phyloP scores from a whole-genome alignment of 1,140 invertebrate genomes.

The Caerostris darwini region DNA sequence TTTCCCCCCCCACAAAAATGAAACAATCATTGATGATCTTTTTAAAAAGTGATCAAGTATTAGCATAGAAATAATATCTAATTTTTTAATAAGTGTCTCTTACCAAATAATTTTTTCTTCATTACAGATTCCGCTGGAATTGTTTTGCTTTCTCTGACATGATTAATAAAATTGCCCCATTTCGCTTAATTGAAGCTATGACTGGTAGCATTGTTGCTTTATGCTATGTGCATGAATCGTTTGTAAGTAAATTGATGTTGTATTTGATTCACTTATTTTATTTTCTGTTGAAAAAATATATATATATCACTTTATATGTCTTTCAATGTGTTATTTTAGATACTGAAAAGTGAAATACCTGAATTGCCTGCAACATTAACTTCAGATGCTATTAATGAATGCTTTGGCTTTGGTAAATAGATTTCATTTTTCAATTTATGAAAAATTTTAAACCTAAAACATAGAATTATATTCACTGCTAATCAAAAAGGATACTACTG shows the following conservation, averaged over 20 bases:
- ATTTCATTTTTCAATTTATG: not conserved
- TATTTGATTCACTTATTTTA: not conserved
- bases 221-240: slow-evolving; percentile 79
- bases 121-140: slow-evolving; percentile 80
- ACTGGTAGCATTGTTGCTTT: slow-evolving; percentile 81
- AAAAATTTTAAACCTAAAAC: no score
- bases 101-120: not conserved
- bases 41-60: no score
- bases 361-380: slow-evolving; percentile 36
- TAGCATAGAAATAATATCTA: not conserved
- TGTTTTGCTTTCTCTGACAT: slow-evolving; percentile 80
- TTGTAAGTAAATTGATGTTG: slow-evolving; percentile 8
- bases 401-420: slow-evolving; percentile 66
- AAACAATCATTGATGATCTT: no score
- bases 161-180: slow-evolving; percentile 78
- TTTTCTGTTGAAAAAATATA: not conserved
- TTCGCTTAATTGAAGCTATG: slow-evolving; percentile 80
- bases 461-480: no score
- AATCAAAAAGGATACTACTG: no score
- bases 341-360: slow-evolving; percentile 17
- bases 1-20: no score
- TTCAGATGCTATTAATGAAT: slow-evolving; percentile 40
- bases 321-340: slow-evolving; percentile 28
- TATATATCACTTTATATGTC: not conserved
- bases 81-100: not conserved